Base-by-base conservation (phyloP, 2,888 invertebrate species). In the Pteria penguin region DNA sequence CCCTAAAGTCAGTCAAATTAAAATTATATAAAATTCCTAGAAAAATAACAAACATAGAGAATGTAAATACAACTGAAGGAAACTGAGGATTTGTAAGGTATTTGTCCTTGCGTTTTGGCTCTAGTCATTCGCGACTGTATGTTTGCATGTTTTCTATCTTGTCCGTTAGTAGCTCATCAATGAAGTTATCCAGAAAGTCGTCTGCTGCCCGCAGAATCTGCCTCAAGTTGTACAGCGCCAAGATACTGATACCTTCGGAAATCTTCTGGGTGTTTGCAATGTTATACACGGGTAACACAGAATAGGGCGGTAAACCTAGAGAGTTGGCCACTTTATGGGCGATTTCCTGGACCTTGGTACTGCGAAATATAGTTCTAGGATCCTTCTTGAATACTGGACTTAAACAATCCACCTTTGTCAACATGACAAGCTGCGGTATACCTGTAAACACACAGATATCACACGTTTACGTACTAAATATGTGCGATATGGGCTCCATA, bases 271-370 rank as follows among this genome's bases (percentile, higher is more conserved):
- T 52, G 14, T 32, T 68, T 8, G 68, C 62, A 8, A 69, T 54
- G 55, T 74, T 74, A 31, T 68, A 52, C 69, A 74, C 62, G 29
- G 74, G 74, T 11, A 74, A 31, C n/a, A 74, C 69, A 2, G 68
- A 54, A 27, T 74, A 69, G 2, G 68, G 36, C 3, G 74, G 68
- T 14, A 74, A 54, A 14, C 74, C 45, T 1, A 74, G 63, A 27
- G 74, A 36, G 31, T 55, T 54, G n/a, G 68, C 62, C 4, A 74
- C 36, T 55, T 74, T 69, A 26, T 68, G 52, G 2, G 33, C 45
- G 24, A 68, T 27, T 11, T 68, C 69, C 32, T 55, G 58, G 22
- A 74, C 74, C 22, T 69, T 68, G 26, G 14, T 33, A 26, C 69
- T 74, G 22, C 66, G 27, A 33, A 73, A 73, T 26, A 74, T n/a